Conservation (phyloP, 2,113 vertebrate genomes). For the Numida meleagris region DNA sequence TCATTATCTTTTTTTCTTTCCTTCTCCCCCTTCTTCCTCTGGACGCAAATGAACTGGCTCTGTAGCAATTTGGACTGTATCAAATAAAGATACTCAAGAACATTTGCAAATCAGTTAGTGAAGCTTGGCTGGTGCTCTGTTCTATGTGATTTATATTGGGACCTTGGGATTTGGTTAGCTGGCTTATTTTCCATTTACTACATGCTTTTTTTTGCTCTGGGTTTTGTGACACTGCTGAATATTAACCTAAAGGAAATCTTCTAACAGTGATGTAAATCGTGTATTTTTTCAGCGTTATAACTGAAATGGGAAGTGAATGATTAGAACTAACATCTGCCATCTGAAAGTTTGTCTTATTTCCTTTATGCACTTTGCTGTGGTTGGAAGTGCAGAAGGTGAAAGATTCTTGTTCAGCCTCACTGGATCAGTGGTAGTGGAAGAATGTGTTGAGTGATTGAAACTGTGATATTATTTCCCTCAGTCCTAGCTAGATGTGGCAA, state of each 20-base stretch:
- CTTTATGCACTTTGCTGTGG: background rate
- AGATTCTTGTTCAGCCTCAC: background rate
- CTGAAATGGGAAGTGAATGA: background rate
- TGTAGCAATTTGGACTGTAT: background rate
- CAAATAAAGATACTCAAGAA: background rate
- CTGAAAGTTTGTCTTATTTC: background rate
- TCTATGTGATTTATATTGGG: background rate
- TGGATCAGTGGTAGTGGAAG: background rate
- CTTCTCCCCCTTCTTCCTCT: accelerated
- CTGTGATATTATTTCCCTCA: background rate
- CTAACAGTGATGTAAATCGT: background rate
- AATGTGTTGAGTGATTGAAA: accelerated
- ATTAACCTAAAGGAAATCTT: background rate
- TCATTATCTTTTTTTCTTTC: background rate
- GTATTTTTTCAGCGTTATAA: background rate
- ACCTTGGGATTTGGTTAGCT: background rate
- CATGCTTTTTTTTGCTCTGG: background rate
- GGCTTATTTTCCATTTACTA: background rate
- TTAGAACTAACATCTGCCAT: background rate
- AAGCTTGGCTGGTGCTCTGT: background rate
- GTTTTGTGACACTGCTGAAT: background rate
- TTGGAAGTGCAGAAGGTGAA: background rate
- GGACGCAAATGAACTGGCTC: background rate
- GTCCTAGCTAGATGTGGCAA: background rate
- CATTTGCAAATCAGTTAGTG: background rate